A percentile compares a stretch with the other conserved stretches of the same genome.
phyloP scores from a whole-genome alignment of 2,113 vertebrate species.

The Electrona antarctica region DNA sequence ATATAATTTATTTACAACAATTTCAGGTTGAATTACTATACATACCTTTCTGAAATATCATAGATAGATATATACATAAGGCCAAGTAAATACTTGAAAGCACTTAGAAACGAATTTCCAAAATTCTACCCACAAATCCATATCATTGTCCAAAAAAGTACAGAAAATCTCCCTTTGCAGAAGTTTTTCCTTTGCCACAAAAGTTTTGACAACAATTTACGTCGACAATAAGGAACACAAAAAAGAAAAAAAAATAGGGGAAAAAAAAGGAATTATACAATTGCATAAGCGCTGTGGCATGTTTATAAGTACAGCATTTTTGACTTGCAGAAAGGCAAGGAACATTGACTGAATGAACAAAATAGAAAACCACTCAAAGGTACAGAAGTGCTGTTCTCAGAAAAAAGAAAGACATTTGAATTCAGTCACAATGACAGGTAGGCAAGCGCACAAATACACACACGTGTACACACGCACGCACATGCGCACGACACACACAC shows the following conservation, averaged over 20 bases:
- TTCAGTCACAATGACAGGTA: conserved; percentile 59
- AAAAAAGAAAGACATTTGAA: conserved; percentile 59
- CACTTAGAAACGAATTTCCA: conserved; percentile 89
- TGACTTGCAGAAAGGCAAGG: conserved; percentile 86
- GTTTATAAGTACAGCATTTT: conserved; percentile 86
- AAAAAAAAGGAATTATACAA: conserved; percentile 79
- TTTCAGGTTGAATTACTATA: conserved; percentile 87
- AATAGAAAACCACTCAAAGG: conserved; percentile 79
- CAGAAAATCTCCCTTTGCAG: conserved; percentile 77
- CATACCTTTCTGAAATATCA: conserved; percentile 88
- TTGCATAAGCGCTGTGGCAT: conserved; percentile 88
- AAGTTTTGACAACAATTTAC: conserved; percentile 83
- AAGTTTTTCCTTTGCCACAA: conserved; percentile 80
- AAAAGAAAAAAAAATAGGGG: conserved; percentile 46
- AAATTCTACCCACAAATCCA: conserved; percentile 89
- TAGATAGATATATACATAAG: conserved; percentile 86
- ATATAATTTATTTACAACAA: conserved; percentile 90
- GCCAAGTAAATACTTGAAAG: conserved; percentile 90
- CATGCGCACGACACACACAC: conserved; percentile 8
- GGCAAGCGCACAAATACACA: conserved; percentile 15
- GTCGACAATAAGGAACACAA: conserved; percentile 75
- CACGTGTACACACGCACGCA: background rate
- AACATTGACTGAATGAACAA: conserved; percentile 78
- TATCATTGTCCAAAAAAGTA: conserved; percentile 85
- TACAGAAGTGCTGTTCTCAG: conserved; percentile 77